Evolutionary conservation across 2,113 vertebrate species (phyloP).

Genomic region (Seriola rivoliana): DNA sequence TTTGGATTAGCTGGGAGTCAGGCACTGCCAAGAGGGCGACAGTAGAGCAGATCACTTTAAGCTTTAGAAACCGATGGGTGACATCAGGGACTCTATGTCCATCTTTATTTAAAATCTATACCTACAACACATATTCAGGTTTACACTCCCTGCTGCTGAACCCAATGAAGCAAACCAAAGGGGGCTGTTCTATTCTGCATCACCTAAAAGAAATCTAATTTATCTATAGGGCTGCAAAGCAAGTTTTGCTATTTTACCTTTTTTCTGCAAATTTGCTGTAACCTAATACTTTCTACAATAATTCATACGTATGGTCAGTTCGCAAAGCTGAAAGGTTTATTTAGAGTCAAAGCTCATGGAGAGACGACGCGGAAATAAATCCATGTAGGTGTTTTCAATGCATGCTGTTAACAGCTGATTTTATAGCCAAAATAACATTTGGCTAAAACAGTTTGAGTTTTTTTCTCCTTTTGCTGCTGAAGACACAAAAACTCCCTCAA

Average conservation of each 20-base stretch:
- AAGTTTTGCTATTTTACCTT: background rate
- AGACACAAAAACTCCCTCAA: background rate
- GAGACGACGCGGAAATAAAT: background rate
- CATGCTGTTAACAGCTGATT: background rate
- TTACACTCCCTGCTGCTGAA: too few relatives aligned
- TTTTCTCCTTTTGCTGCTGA: background rate
- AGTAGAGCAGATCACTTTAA: too few relatives aligned
- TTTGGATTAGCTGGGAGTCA: too few relatives aligned
- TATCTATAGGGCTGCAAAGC: background rate
- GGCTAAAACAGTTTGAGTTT: background rate
- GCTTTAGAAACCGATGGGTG: too few relatives aligned
- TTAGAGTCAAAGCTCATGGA: background rate
- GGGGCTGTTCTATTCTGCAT: too few relatives aligned
- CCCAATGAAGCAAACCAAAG: too few relatives aligned
- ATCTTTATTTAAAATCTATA: too few relatives aligned
- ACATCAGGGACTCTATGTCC: too few relatives aligned
- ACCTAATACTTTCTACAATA: background rate
- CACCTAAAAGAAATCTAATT: background rate
- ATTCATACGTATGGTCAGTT: background rate
- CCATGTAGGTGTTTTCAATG: background rate
- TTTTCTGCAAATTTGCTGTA: background rate
- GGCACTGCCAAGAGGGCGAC: too few relatives aligned
- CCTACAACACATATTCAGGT: too few relatives aligned
- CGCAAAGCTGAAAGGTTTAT: background rate
- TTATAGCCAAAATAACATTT: background rate